These are phyloP conservation scores for Trachelus iudaicus DNA, from an alignment of 2,888 invertebrate genomes.

Conservation along the genomic window DNA sequence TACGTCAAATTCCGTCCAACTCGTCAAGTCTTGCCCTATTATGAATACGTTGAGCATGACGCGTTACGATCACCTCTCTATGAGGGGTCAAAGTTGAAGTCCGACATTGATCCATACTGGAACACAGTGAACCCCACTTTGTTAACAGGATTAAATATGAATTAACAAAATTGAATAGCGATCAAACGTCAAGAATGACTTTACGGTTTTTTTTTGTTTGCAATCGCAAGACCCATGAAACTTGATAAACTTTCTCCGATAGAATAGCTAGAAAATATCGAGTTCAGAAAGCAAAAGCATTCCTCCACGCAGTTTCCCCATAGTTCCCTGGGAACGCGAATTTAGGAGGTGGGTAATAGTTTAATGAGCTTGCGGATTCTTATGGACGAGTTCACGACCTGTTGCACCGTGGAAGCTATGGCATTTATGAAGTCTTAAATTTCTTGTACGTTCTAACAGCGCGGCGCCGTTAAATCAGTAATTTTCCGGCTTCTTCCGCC, in stretches of 20 bases:
- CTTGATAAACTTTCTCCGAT: no score
- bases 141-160: no score
- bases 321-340: conserved; percentile 34
- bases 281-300: conserved; percentile 35
- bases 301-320: conserved; percentile 32
- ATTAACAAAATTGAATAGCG: no score
- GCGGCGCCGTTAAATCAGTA: conserved; percentile 37
- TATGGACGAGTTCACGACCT: conserved; percentile 44
- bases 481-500: conserved; percentile 19
- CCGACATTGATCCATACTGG: no score
- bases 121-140: no score
- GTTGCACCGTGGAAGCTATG: conserved; percentile 46
- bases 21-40: conserved; percentile 38
- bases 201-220: no score
- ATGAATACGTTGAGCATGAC: conserved; percentile 29
- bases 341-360: conserved; percentile 51
- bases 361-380: conserved; percentile 56
- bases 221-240: no score
- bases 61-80: no score
- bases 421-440: conserved; percentile 55
- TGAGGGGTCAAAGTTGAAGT: no score
- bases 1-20: conserved; percentile 6
- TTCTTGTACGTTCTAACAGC: conserved; percentile 38
- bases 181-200: no score
- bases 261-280: conserved; percentile 34